Evolutionary conservation across 2,888 invertebrate species (phyloP), one percentile per base, ranked within the genome.

Genomic region (Epistrophe grossulariae): DNA sequence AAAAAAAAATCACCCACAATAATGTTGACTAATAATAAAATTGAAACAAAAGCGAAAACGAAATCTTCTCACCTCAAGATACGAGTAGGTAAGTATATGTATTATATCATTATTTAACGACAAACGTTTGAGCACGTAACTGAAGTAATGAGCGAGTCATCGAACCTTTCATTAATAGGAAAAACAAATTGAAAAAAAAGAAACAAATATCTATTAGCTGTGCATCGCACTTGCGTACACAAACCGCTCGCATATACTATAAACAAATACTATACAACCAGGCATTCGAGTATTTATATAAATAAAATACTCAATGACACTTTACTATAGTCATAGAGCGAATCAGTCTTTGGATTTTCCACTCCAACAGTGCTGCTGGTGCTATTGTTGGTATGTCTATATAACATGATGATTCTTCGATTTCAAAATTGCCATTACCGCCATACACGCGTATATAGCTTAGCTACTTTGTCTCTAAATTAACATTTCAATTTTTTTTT

Each of bases 141-240:
- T 45, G 43, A 77, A 70, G 72, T 68, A 74, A 60, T 45, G 79
- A 57, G 64, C 59, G 71, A 72, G 87, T 82, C 87, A 87, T 79
- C 82, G 87, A 82, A 87, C 87, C 82, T 82, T 82, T 72, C 71
- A 76, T 87, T 82, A 71, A 87, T 79, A 79, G 71, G 79, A 82
- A 87, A 82, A 79, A 79, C 74, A 82, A 76, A 87, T 87, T 24
- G 5, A 28, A 78, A 79, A 68, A 74, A 82, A 62, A 87, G 64
- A 79, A 74, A 87, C 71, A 76, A 74, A 31, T 79, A 77, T 35
- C 31, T 64, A 40, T 28, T 9, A 43, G 28, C 28, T 48, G 66
- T 72, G 74, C 82, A 79, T 48, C 70, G 74, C 79, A 79, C 87
- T 87, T 82, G 81, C 78, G 77, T 78, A 79, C 62, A 85, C 85